Base-by-base conservation (phyloP, 2,797 vertebrate species). In the Acanthurus lineatus region DNA sequence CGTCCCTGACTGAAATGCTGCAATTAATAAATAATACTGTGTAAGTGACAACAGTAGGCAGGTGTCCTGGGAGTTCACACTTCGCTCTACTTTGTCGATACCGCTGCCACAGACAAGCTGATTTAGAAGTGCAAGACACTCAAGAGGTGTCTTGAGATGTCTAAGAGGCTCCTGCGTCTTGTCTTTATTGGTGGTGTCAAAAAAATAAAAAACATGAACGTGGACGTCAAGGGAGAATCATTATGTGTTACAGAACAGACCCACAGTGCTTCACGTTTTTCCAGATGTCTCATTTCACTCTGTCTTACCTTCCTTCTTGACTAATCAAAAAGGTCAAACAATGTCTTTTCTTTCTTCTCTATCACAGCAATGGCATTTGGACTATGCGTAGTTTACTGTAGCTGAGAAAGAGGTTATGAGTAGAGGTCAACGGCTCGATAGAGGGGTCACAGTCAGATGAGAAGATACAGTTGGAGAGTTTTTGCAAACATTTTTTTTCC, bases 261-360 rank as follows among this genome's bases (percentile, higher is more conserved):
- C 3, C 20, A 42, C 19, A 42, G 20, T 6, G 53, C 45, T 64
- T 63, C 32, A 54, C 59, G 51, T 48, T 48, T 70, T 44, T 74
- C 61, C 32, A 60, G 42, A 19, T 47, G 61, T 28, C 9, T 58
- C 25, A 52, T 52, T 67, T 74, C 16, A 47, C 49, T 77, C 22
- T 54, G 38, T 53, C 60, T 77, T 42, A 59, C 62, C 45, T 51
- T 62, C 64, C 42, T 65, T 54, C 40, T 51, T 48, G 54, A 77
- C 57, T 65, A 59, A 76, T 70, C 67, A 62, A 9, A 32, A 76
- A 80, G 65, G 69, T 81, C 64, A 69, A 48, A 64, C 6, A 1
- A 11, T 11, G 3, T n/a, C 64, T 35, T 22, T 79, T 47, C 54
- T 52, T 52, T 60, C 19, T 59, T 16, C 16, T 67, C 16, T 48